Evolutionary conservation across 2,888 invertebrate species (phyloP).

Genomic region (Glaucopsyche alexis): DNA sequence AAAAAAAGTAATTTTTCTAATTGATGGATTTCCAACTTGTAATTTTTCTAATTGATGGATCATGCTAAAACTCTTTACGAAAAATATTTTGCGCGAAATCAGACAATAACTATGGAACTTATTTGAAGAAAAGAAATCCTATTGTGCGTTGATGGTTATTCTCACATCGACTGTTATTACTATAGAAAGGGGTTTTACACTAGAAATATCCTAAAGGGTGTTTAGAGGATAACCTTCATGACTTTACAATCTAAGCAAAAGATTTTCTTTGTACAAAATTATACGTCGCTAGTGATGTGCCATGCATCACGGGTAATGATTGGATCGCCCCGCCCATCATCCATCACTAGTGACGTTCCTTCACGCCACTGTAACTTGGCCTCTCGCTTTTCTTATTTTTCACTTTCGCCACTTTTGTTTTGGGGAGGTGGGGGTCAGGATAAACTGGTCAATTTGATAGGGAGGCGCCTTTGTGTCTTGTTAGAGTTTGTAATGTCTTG

Average conservation of each 20-base stretch:
- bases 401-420: slow-evolving; percentile 34
- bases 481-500: slow-evolving; percentile 74
- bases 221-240: too few relatives aligned
- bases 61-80: too few relatives aligned
- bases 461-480: slow-evolving; percentile 77
- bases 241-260: background rate
- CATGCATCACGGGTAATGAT: slow-evolving; percentile 79
- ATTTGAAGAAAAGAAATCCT: too few relatives aligned
- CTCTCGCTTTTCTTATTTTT: slow-evolving; percentile 49
- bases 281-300: slow-evolving; percentile 63
- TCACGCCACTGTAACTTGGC: slow-evolving; percentile 50
- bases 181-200: too few relatives aligned
- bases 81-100: too few relatives aligned
- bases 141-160: too few relatives aligned
- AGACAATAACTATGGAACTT: too few relatives aligned
- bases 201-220: too few relatives aligned
- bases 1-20: too few relatives aligned
- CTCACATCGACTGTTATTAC: too few relatives aligned
- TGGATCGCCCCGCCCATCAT: slow-evolving; percentile 79
- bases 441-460: slow-evolving; percentile 49
- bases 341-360: slow-evolving; percentile 70
- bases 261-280: background rate
- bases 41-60: too few relatives aligned
- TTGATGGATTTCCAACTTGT: too few relatives aligned
- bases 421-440: slow-evolving; percentile 45